phyloP scores from a whole-genome alignment of 2,113 vertebrate genomes.

The Phaethornis superciliosus region DNA sequence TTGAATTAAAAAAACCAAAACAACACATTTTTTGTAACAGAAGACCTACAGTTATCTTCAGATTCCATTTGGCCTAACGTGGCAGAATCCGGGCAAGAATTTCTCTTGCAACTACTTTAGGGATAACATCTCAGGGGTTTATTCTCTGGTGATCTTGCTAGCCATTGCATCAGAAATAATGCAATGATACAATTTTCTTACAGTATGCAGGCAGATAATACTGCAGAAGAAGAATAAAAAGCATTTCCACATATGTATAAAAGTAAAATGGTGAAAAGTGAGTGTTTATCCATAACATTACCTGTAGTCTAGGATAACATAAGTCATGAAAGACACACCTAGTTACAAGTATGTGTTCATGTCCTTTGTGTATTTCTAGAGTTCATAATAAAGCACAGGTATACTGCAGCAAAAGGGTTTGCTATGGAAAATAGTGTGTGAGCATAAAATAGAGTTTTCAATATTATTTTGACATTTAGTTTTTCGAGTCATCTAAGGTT shows the following conservation, averaged over 20 bases:
- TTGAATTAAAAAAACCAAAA: too few relatives aligned
- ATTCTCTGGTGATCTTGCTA: neutral
- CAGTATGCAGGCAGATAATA: neutral
- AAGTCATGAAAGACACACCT: conserved; percentile 53
- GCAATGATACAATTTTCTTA: neutral
- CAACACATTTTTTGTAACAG: neutral
- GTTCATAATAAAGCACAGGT: conserved; percentile 21
- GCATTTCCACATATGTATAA: neutral
- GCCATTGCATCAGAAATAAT: neutral
- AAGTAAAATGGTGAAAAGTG: conserved; percentile 7
- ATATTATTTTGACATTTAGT: conserved; percentile 53
- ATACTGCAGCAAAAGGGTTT: neutral
- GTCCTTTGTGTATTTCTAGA: conserved; percentile 57
- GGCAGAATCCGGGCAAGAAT: neutral
- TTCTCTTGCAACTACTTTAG: neutral
- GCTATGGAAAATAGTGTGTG: conserved; percentile 7
- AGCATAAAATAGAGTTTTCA: conserved; percentile 34
- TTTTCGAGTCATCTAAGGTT: conserved; percentile 61
- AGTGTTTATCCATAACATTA: neutral
- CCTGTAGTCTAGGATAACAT: conserved; percentile 34
- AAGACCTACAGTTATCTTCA: neutral
- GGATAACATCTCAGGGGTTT: neutral
- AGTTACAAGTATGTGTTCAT: conserved; percentile 28
- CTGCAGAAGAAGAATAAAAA: neutral
- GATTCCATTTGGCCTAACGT: neutral